Conservation (phyloP, 2,113 vertebrate genomes). For the Ctenomys sociabilis region DNA sequence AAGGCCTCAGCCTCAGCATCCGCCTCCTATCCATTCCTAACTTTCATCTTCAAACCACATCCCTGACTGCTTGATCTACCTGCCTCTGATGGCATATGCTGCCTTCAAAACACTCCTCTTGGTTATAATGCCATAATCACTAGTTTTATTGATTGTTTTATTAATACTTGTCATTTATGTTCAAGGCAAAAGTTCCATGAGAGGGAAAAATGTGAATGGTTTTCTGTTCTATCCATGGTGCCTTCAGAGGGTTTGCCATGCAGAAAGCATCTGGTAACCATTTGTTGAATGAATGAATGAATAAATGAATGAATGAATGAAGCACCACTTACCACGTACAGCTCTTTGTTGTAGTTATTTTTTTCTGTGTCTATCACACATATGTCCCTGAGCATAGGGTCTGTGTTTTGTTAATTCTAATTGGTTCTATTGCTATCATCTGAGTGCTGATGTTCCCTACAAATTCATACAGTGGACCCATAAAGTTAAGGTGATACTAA, state of each 20-base stretch:
- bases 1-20: background rate
- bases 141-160: background rate
- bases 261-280: background rate
- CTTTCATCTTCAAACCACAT: background rate
- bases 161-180: background rate
- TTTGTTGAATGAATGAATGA: background rate
- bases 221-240: background rate
- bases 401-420: background rate
- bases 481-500: background rate
- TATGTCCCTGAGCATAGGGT: background rate
- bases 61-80: background rate
- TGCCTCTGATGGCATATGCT: background rate
- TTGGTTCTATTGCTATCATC: background rate
- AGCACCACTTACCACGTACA: background rate
- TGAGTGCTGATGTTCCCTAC: background rate
- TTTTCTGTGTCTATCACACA: background rate
- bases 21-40: background rate
- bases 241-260: background rate
- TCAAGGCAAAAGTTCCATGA: background rate
- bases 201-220: background rate
- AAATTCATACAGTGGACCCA: background rate
- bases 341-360: background rate
- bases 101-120: background rate
- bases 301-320: background rate
- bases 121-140: background rate